Percentiles rank a stretch among this genome's conserved stretches.
Conservation (phyloP, 2,888 invertebrate genomes). For the Ormyrus pomaceus region DNA sequence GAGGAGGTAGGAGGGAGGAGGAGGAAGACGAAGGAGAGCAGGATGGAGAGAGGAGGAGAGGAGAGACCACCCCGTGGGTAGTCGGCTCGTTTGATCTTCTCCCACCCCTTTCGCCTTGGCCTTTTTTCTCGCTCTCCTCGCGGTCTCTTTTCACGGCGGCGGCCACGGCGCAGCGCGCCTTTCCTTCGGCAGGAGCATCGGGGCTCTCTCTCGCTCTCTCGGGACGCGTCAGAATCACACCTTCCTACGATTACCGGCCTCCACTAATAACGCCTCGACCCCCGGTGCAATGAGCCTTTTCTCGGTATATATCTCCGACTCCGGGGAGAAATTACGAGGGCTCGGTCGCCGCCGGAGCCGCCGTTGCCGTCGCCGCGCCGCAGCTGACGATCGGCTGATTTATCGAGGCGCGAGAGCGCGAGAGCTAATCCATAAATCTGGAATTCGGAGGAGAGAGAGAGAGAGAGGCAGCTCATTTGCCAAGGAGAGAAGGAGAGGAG, state of each 20-base stretch:
- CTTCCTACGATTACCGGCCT: slow-evolving; percentile 69
- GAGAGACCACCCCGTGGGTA: slow-evolving; percentile 75
- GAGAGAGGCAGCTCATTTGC: neutral
- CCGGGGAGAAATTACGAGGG: slow-evolving; percentile 47
- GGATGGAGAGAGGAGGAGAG: slow-evolving; percentile 66
- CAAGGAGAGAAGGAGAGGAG: slow-evolving; percentile 2
- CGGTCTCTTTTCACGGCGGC: slow-evolving; percentile 42
- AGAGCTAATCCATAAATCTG: slow-evolving; percentile 49
- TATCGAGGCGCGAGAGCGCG: slow-evolving; percentile 36
- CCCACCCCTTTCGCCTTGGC: slow-evolving; percentile 64
- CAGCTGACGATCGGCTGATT: slow-evolving; percentile 56
- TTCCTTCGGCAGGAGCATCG: neutral
- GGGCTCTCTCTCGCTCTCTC: slow-evolving; percentile 47
- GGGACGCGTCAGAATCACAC: slow-evolving; percentile 74
- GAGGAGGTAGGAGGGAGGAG: slow-evolving; percentile 36
- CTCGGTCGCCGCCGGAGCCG: neutral
- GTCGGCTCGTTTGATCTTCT: slow-evolving; percentile 75
- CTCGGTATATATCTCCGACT: slow-evolving; percentile 55
- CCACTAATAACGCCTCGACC: slow-evolving; percentile 68
- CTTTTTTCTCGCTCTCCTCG: slow-evolving; percentile 50
- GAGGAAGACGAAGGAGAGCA: slow-evolving; percentile 58
- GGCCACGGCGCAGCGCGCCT: neutral
- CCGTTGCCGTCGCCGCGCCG: neutral
- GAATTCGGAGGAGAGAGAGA: slow-evolving; percentile 16
- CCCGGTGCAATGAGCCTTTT: slow-evolving; percentile 58